Conservation (phyloP, 30 jellyfish, hydroid and myxozoan genomes). For the Haliclystus octoradiatus region DNA sequence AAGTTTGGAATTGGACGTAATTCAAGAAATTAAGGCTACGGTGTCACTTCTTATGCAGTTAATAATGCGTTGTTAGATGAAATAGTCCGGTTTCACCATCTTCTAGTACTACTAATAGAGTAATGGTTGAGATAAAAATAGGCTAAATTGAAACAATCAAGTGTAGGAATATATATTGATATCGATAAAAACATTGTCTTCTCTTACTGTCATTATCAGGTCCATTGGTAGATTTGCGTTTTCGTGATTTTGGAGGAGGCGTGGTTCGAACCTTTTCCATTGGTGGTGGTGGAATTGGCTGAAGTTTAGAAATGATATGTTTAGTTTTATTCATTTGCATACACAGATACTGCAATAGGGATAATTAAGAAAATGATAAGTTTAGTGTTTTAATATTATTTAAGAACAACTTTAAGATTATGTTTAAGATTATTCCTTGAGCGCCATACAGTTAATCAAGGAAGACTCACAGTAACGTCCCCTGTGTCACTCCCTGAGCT, state of each 20-base stretch:
- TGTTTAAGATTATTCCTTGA: no score
- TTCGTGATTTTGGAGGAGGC: slow-evolving; percentile 66
- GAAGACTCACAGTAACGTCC: no score
- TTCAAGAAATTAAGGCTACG: no score
- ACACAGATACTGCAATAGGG: background rate
- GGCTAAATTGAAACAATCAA: background rate
- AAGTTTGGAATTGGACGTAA: no score
- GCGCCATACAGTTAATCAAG: no score
- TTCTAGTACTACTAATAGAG: slow-evolving; percentile 4
- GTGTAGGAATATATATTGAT: no score
- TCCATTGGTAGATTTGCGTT: slow-evolving; percentile 54
- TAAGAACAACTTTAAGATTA: no score
- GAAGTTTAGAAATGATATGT: background rate
- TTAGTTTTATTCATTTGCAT: background rate
- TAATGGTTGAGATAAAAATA: background rate
- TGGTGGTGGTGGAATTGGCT: slow-evolving; percentile 31
- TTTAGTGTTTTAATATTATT: no score
- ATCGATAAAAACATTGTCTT: no score
- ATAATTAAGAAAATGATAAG: no score
- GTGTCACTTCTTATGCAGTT: no score
- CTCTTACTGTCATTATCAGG: slow-evolving; percentile 68
- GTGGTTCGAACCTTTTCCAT: slow-evolving; percentile 70
- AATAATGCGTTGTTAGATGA: slow-evolving; percentile 33
- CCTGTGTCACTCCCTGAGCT: slow-evolving; percentile 30
- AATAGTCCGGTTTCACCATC: slow-evolving; percentile 32